Percentiles rank a stretch among this genome's conserved stretches.
Evolutionary conservation across 2,113 vertebrate species (phyloP).

Genomic region (Nipponia nippon): DNA sequence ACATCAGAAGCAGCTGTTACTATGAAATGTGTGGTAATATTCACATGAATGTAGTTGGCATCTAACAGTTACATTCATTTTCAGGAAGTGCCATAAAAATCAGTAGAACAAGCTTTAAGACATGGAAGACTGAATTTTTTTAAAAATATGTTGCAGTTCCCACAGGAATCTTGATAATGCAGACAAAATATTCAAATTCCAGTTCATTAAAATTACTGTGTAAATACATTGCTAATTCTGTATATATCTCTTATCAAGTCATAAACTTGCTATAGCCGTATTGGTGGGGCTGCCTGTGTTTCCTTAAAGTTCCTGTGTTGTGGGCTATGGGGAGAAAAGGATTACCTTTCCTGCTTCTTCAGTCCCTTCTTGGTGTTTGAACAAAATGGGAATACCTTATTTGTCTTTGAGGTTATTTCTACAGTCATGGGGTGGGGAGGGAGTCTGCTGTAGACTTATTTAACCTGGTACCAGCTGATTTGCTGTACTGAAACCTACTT

Average conservation of each 20-base stretch:
- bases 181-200: not conserved
- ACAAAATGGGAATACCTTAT: not conserved
- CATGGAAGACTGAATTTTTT: not conserved
- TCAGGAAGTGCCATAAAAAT: not conserved
- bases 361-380: not conserved
- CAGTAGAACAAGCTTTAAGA: not conserved
- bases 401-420: not conserved
- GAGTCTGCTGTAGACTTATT: not conserved
- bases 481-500: not conserved
- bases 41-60: not conserved
- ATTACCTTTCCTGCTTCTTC: not conserved
- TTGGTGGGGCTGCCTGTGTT: not conserved
- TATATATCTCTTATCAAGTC: not conserved
- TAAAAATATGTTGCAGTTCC: not conserved
- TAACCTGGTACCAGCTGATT: not conserved
- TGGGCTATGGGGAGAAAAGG: not conserved
- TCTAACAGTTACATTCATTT: not conserved
- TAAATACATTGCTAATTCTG: not conserved
- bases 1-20: not conserved
- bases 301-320: not conserved
- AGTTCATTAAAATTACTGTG: not conserved
- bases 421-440: fast-evolving
- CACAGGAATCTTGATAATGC: not conserved
- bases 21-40: not conserved
- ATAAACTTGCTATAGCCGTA: not conserved